phyloP scores from a whole-genome alignment of 2,888 invertebrate genomes.

The Pyralis farinalis region DNA sequence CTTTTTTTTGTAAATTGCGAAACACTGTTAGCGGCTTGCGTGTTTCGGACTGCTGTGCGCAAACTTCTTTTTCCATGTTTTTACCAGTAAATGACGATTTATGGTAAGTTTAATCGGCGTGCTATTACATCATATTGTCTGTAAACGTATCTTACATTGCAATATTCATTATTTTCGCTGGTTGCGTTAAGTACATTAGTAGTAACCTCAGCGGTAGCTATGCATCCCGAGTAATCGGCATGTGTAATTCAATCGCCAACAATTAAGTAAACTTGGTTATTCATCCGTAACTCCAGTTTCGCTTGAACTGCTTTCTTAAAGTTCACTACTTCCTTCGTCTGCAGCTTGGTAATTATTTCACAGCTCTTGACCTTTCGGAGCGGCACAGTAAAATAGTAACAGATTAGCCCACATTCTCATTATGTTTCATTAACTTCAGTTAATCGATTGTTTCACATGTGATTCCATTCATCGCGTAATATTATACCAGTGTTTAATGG shows the following conservation, averaged over 20 bases:
- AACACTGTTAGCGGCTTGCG: constrained; percentile 51
- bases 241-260: constrained; percentile 23
- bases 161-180: too few relatives aligned
- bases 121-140: too few relatives aligned
- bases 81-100: constrained; percentile 4
- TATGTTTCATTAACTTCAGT: constrained; percentile 12
- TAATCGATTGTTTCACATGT: background rate
- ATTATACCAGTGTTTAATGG: constrained; percentile 2
- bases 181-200: background rate
- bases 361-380: constrained; percentile 40
- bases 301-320: constrained; percentile 52
- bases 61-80: background rate
- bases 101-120: background rate
- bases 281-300: constrained; percentile 49
- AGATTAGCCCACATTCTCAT: constrained; percentile 28
- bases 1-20: constrained; percentile 58
- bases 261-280: constrained; percentile 49
- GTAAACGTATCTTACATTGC: too few relatives aligned
- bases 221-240: constrained; percentile 12
- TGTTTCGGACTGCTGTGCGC: constrained; percentile 47
- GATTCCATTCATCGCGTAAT: constrained; percentile 1
- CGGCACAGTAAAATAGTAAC: constrained; percentile 23
- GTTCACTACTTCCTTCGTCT: constrained; percentile 54
- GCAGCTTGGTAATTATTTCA: constrained; percentile 30
- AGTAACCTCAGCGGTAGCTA: background rate